A percentile compares a stretch with the other conserved stretches of the same genome.
Evolutionary conservation across 2,113 vertebrate species (phyloP).

Genomic region (Trogon surrucura): DNA sequence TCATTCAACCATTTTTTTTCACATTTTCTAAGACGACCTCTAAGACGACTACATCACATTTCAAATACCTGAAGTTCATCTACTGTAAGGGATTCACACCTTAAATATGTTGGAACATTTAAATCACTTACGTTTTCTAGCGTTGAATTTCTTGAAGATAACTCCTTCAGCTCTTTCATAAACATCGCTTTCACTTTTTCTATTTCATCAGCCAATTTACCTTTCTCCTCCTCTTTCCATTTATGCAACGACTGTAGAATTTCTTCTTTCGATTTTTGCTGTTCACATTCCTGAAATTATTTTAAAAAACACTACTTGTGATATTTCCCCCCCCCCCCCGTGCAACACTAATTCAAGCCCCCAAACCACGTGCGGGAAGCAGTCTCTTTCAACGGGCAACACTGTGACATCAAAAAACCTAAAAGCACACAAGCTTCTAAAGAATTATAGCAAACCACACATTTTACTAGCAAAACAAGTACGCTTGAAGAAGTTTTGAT

Average conservation of each 20-base stretch:
- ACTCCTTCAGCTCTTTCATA: conserved; percentile 86
- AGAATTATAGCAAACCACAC: not conserved
- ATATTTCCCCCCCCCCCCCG: not conserved
- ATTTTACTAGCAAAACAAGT: not conserved
- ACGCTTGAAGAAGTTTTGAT: not conserved
- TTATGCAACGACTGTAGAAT: conserved; percentile 83
- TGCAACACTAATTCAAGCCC: not conserved
- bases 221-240: conserved; percentile 90
- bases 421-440: not conserved
- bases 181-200: conserved; percentile 90
- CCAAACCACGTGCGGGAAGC: not conserved
- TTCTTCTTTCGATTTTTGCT: conserved; percentile 86
- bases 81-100: not conserved
- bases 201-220: conserved; percentile 83
- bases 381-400: not conserved
- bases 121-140: conserved; percentile 79
- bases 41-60: not conserved
- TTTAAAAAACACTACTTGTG: not conserved
- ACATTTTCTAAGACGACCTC: not conserved
- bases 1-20: not conserved
- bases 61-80: not conserved
- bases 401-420: not conserved
- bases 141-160: conserved; percentile 81
- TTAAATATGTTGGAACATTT: not conserved
- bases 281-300: conserved; percentile 83